Percentiles rank a stretch among this genome's conserved stretches.
phyloP scores from a whole-genome alignment of 1,140 invertebrate species.

The Pemphigus obesinymphae region DNA sequence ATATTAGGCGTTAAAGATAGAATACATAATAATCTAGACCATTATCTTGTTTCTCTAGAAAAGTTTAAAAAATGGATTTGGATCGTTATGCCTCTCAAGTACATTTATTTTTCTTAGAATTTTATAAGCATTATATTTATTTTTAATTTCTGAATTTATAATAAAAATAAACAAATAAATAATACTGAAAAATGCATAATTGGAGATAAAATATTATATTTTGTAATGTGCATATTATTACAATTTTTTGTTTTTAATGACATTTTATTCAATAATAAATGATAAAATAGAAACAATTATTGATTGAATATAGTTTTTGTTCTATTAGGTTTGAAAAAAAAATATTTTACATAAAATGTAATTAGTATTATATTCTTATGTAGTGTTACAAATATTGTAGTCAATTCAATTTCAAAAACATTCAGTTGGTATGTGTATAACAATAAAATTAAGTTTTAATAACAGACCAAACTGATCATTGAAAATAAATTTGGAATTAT shows the following conservation, averaged over 20 bases:
- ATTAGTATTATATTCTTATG: constrained; percentile 3
- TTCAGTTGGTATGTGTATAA: not conserved
- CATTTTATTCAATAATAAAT: not conserved
- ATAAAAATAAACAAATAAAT: no score
- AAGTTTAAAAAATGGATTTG: no score
- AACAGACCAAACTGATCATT: not conserved
- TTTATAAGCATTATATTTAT: no score
- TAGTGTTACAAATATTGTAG: constrained; percentile 1
- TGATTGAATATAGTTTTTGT: not conserved
- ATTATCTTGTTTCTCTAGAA: no score
- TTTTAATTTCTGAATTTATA: no score
- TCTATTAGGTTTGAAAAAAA: not conserved
- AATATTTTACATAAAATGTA: not conserved
- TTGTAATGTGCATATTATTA: not conserved
- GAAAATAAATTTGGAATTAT: not conserved
- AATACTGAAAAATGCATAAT: not conserved
- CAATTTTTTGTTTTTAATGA: no score
- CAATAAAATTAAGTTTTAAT: constrained; percentile 18
- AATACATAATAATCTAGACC: no score
- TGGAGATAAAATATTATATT: not conserved
- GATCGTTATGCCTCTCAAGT: no score
- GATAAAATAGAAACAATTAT: not conserved
- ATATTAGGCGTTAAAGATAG: no score
- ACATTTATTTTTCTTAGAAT: no score
- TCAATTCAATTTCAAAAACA: not conserved